These are phyloP conservation scores for Sceloporus undulatus DNA, from an alignment of 2,113 vertebrate genomes.

Conservation along the genomic window DNA sequence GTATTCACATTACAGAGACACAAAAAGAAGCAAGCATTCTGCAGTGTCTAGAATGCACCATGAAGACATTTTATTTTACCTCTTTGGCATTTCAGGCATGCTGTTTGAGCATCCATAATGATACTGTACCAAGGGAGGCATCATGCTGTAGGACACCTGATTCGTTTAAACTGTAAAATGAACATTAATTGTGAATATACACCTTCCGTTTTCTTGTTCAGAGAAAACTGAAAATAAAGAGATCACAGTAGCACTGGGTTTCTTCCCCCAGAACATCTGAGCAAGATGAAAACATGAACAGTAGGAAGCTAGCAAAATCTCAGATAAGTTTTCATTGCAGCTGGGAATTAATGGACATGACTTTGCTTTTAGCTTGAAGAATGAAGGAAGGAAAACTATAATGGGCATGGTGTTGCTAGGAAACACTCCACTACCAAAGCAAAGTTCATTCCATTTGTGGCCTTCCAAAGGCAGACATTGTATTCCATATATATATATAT, in stretches of 20 bases:
- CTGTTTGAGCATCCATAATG: conserved; percentile 59
- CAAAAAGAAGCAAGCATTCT: conserved; percentile 24
- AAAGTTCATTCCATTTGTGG: conserved; percentile 71
- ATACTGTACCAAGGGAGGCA: conserved; percentile 50
- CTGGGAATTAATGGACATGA: conserved; percentile 84
- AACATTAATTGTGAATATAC: conserved; percentile 63
- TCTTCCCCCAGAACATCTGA: conserved; percentile 71
- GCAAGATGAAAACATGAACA: conserved; percentile 80
- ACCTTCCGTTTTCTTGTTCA: conserved; percentile 46
- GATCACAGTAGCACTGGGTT: conserved; percentile 63
- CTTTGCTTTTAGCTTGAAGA: conserved; percentile 78
- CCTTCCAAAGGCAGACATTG: conserved; percentile 66
- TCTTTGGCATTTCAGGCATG: conserved; percentile 50
- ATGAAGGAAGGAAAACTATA: conserved; percentile 68
- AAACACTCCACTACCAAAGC: conserved; percentile 70
- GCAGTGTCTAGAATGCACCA: conserved; percentile 35
- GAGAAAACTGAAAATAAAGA: conserved; percentile 69
- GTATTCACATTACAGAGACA: conserved; percentile 6
- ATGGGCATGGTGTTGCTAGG: conserved; percentile 79
- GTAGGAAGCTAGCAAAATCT: conserved; percentile 77
- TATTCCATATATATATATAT: conserved; percentile 60
- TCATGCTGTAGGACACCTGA: conserved; percentile 47
- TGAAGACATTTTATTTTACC: conserved; percentile 54
- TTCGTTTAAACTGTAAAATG: conserved; percentile 69
- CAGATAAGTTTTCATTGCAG: conserved; percentile 78